These are phyloP conservation scores for Matsumurasca onukii DNA, from an alignment of 1,140 invertebrate genomes.

Conservation along the genomic window DNA sequence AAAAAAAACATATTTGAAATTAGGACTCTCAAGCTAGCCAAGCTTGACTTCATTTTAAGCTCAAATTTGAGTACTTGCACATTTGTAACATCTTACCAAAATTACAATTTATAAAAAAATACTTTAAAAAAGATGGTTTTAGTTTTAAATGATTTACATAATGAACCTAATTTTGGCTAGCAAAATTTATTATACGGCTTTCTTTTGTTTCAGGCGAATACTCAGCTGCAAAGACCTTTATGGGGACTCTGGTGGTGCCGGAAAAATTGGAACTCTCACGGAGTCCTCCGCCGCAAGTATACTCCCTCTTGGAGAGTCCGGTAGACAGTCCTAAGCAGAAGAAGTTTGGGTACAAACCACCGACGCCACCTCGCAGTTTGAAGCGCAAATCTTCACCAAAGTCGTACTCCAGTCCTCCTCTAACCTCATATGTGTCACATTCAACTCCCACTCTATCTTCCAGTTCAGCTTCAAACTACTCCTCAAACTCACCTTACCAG, in stretches of 20 bases:
- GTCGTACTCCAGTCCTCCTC: background rate
- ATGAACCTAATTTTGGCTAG: too few relatives aligned
- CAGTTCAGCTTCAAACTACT: conserved; percentile 13
- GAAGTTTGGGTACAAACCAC: conserved; percentile 7
- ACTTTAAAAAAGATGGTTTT: too few relatives aligned
- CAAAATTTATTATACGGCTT: too few relatives aligned
- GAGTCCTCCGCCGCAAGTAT: background rate
- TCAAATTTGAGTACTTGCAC: too few relatives aligned
- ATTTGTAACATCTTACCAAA: too few relatives aligned
- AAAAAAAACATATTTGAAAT: too few relatives aligned
- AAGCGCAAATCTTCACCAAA: conserved; percentile 36
- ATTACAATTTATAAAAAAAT: too few relatives aligned
- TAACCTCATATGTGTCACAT: background rate
- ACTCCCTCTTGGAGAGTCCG: background rate
- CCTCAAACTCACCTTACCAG: conserved; percentile 8
- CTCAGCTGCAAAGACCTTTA: conserved; percentile 10
- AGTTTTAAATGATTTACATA: too few relatives aligned
- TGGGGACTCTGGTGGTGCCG: conserved; percentile 27
- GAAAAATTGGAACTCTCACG: conserved; percentile 6
- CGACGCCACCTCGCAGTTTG: conserved; percentile 14
- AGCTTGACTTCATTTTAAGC: too few relatives aligned
- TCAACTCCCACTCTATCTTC: conserved; percentile 9
- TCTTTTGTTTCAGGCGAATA: conserved; percentile 15
- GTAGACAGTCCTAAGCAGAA: too few relatives aligned
- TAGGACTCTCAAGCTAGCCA: too few relatives aligned